Conservation (phyloP, 2,113 vertebrate genomes). For the Psittacus erithacus region DNA sequence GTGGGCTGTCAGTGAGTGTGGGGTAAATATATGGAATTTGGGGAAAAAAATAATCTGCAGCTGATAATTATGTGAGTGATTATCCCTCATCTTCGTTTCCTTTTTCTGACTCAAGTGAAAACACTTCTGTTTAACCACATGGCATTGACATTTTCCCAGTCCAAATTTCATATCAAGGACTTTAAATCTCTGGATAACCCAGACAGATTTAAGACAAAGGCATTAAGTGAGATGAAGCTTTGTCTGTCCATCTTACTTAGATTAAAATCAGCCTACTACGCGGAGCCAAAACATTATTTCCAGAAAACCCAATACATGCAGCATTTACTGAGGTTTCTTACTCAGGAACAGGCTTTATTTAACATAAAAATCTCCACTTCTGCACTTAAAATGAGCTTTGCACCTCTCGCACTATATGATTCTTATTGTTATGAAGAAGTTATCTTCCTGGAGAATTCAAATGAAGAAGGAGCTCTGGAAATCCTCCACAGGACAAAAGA, state of each 20-base stretch:
- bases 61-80: not conserved
- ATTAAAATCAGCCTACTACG: conserved; percentile 18
- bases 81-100: not conserved
- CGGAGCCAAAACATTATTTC: conserved; percentile 12
- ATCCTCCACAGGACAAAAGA: not conserved
- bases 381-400: not conserved
- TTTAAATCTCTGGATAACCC: not conserved
- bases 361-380: not conserved
- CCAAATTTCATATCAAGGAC: not conserved
- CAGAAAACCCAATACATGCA: not conserved
- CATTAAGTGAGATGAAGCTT: not conserved
- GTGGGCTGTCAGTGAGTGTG: not conserved
- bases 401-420: not conserved
- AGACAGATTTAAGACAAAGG: not conserved
- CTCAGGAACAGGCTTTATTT: not conserved
- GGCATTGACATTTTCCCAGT: not conserved
- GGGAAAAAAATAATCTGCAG: not conserved
- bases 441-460: not conserved
- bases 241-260: not conserved
- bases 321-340: not conserved
- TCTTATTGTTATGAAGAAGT: not conserved
- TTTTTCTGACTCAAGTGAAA: not conserved
- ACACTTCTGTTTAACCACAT: not conserved
- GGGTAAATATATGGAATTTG: not conserved
- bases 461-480: not conserved